These are phyloP conservation scores for Numenius arquata DNA, from an alignment of 2,113 vertebrate species.

Conservation along the genomic window DNA sequence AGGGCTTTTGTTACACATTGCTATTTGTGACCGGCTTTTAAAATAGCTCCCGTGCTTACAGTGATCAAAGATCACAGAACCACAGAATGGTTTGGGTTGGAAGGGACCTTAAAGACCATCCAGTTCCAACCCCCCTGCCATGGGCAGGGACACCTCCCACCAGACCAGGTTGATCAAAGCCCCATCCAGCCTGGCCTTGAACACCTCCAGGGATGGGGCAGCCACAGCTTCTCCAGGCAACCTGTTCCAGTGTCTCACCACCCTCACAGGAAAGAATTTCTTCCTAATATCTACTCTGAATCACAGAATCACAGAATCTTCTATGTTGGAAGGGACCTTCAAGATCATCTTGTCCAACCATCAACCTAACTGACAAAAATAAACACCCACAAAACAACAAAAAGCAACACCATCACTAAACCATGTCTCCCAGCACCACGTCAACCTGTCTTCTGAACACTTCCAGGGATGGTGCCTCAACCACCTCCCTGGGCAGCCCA, in stretches of 20 bases:
- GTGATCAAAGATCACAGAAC: accelerated
- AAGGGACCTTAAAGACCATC: not conserved
- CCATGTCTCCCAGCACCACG: no score
- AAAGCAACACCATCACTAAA: no score
- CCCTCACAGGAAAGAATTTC: not conserved
- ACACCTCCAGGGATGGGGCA: not conserved
- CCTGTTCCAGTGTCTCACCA: not conserved
- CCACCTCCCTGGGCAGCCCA: no score
- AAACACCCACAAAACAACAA: no score
- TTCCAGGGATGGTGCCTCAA: no score
- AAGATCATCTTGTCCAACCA: no score
- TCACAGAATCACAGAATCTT: no score
- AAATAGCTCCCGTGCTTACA: not conserved
- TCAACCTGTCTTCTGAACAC: no score
- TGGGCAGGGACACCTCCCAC: not conserved
- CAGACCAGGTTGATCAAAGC: not conserved
- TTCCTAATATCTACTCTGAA: not conserved
- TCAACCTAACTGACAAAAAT: no score
- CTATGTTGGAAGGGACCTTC: no score
- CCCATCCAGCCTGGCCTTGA: not conserved
- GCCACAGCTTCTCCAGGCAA: not conserved
- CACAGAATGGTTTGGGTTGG: not conserved
- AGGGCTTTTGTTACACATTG: not conserved
- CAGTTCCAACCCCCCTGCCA: not conserved
- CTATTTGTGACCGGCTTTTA: not conserved